Evolutionary conservation across 2,888 invertebrate species (phyloP).

Genomic region (Diadegma fenestrale): DNA sequence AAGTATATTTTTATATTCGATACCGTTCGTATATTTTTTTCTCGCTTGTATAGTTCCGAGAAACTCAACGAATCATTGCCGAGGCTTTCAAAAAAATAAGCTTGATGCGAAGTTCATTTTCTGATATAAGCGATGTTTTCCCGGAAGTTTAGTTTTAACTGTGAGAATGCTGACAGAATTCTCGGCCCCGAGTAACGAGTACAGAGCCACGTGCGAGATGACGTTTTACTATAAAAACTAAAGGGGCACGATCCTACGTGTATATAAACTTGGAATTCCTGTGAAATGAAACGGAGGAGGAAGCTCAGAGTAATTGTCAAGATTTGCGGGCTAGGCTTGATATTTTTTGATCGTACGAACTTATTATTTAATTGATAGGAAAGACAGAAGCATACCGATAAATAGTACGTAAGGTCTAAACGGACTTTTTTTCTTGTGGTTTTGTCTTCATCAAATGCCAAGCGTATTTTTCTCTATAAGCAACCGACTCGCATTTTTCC

Average conservation of each 20-base stretch:
- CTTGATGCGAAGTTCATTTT: not conserved
- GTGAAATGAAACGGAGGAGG: not conserved
- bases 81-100: not conserved
- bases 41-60: not conserved
- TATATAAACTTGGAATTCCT: slow-evolving; percentile 7
- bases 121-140: slow-evolving; percentile 16
- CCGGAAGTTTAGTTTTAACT: not conserved
- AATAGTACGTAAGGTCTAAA: slow-evolving; percentile 63
- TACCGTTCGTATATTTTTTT: not conserved
- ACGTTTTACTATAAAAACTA: not conserved
- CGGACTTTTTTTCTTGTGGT: not conserved
- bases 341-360: slow-evolving; percentile 23
- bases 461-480: slow-evolving; percentile 23
- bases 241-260: not conserved
- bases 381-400: slow-evolving; percentile 64
- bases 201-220: not conserved
- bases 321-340: slow-evolving; percentile 5
- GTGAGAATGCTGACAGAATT: not conserved
- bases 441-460: not conserved
- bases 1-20: not conserved
- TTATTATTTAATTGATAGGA: slow-evolving; percentile 42
- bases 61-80: not conserved
- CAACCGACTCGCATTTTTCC: slow-evolving; percentile 42
- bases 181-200: not conserved
- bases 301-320: not conserved